Evolutionary conservation across 2,113 vertebrate species (phyloP).

Genomic region (Pteruthius melanotis): DNA sequence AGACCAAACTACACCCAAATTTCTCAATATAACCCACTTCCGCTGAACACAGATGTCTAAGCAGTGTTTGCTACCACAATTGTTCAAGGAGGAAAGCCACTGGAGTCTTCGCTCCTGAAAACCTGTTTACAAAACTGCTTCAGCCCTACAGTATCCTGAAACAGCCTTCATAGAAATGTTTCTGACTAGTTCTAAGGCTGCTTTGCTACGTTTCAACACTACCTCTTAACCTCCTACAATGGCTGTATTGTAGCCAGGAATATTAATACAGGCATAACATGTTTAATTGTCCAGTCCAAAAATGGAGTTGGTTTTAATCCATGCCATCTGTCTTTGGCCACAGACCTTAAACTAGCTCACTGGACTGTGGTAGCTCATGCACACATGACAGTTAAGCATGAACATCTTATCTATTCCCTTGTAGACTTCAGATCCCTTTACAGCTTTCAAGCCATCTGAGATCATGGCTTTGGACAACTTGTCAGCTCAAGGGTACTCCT

Average conservation of each 20-base stretch:
- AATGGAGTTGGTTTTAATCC: background rate
- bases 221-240: background rate
- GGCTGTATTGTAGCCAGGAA: background rate
- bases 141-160: background rate
- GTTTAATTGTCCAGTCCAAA: constrained; percentile 25
- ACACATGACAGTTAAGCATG: background rate
- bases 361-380: background rate
- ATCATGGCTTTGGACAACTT: background rate
- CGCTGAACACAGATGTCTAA: background rate
- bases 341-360: background rate
- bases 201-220: background rate
- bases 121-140: background rate
- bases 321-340: constrained; percentile 9
- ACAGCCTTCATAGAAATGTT: background rate
- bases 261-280: background rate
- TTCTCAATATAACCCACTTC: background rate
- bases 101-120: background rate
- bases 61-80: background rate
- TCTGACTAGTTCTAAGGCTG: background rate
- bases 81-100: background rate
- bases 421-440: background rate
- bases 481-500: background rate
- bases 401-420: background rate
- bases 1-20: background rate
- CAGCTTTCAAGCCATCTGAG: background rate